Evolutionary conservation across 2,113 vertebrate genomes (phyloP), one percentile per base, ranked within the genome.

Genomic region (Spheniscus mendiculus): DNA sequence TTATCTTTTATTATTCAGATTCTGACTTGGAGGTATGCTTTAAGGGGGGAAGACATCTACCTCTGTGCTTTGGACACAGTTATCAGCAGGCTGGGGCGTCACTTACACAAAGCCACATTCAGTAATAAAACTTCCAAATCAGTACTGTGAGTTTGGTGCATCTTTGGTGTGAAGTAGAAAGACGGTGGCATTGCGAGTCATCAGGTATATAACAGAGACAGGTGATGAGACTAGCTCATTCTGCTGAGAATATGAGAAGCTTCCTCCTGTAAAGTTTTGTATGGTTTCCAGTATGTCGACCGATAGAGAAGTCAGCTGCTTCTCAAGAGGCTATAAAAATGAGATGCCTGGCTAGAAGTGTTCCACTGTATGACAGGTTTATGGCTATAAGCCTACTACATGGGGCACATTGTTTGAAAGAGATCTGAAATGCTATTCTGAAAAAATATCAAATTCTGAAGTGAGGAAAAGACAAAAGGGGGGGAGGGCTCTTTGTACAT

Each of bases 21-120:
- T 55, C 11, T 44, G 52, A 22, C 15, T 40, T 47, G n/a, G 32
- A 73, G 55, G 17, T 50, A 6, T 8, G 5, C 12, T 90, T 78
- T 52, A 23, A 18, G 29, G 65, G 47, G 34, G 13, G 19, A 77
- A 23, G 25, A 8, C 0, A 0, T 2, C 14, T 44, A 7, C 19
- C 4, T 45, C 45, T 61, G 27, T 32, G 38, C 11, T 87, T 25
- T 52, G 65, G 77, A 15, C 9, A 8, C 12, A 11, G 52, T 9
- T 36, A 27, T 9, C 14, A 36, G 42, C 45, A 44, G 38, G 5
- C 55, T 89, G 47, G 9, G 14, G 5, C 67, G 25, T 27, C 6
- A 0, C 65, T 67, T 19, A 0, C 23, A 5, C 44, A 56, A 47
- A 72, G 9, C 2, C 11, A 11, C 27, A 11, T 58, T 79, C 32